Conservation (phyloP, 2,888 invertebrate genomes). For the Rosalia funebris region DNA sequence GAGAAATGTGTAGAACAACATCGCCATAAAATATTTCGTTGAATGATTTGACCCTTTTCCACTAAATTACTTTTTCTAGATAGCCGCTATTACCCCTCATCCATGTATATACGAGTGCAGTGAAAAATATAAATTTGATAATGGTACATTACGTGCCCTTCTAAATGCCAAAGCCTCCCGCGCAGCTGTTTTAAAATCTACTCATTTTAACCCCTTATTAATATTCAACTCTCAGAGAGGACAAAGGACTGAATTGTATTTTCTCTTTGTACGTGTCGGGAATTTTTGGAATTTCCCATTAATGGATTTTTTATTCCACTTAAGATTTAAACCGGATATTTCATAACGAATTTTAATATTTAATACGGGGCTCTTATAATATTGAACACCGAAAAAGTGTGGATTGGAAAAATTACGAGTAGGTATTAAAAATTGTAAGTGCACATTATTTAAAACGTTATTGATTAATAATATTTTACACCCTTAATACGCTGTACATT, state of each 20-base stretch:
- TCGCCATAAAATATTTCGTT: not conserved
- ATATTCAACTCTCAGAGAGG: constrained; percentile 15
- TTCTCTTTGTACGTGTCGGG: constrained; percentile 13
- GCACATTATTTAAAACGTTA: too few relatives aligned
- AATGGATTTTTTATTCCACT: constrained; percentile 24
- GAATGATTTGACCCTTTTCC: constrained; percentile 7
- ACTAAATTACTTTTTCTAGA: not conserved
- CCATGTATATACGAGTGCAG: not conserved
- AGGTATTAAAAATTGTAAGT: too few relatives aligned
- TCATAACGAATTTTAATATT: too few relatives aligned
- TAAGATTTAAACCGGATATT: constrained; percentile 15
- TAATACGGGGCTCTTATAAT: too few relatives aligned
- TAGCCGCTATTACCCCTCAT: not conserved
- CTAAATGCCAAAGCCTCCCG: not conserved
- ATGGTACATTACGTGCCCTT: too few relatives aligned
- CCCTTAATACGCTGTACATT: too few relatives aligned
- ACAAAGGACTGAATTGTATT: constrained; percentile 12
- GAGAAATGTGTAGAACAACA: too few relatives aligned
- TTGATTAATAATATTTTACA: too few relatives aligned
- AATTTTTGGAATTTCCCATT: constrained; percentile 14
- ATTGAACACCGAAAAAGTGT: too few relatives aligned
- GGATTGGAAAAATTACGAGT: too few relatives aligned
- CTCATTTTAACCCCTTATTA: constrained; percentile 16
- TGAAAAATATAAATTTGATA: too few relatives aligned
- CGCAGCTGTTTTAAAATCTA: not conserved